These are phyloP conservation scores for Camptogramma bilineatum DNA, from an alignment of 2,888 invertebrate genomes.

Conservation along the genomic window DNA sequence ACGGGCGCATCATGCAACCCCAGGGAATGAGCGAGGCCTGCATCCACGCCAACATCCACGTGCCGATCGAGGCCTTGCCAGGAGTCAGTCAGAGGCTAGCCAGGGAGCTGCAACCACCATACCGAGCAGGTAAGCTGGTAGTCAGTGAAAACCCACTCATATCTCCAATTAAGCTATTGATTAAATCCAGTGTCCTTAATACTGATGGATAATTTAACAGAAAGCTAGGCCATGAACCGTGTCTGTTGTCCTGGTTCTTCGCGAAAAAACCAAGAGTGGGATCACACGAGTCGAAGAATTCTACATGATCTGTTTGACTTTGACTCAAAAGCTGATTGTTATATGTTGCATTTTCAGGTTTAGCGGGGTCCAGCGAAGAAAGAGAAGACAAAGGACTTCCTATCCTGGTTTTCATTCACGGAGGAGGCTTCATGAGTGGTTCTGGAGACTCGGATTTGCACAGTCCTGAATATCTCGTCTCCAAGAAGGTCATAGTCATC, in stretches of 20 bases:
- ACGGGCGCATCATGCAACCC: constrained; percentile 59
- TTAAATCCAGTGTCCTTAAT: background rate
- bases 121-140: constrained; percentile 34
- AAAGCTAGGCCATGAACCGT: too few relatives aligned
- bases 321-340: background rate
- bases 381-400: constrained; percentile 53
- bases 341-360: constrained; percentile 11
- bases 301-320: too few relatives aligned
- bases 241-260: too few relatives aligned
- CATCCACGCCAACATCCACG: constrained; percentile 74
- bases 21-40: constrained; percentile 67
- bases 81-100: constrained; percentile 23
- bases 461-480: constrained; percentile 73
- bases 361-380: background rate
- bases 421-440: constrained; percentile 76
- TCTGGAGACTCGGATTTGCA: constrained; percentile 72
- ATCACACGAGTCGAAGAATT: too few relatives aligned
- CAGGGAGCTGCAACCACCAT: constrained; percentile 46
- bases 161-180: background rate
- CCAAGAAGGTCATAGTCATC: constrained; percentile 69
- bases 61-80: constrained; percentile 59
- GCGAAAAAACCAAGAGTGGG: too few relatives aligned
- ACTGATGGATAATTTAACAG: too few relatives aligned
- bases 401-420: constrained; percentile 75
- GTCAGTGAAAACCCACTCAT: background rate